Evolutionary conservation across 2,113 vertebrate genomes (phyloP).

Genomic region (Heterocephalus glaber): DNA sequence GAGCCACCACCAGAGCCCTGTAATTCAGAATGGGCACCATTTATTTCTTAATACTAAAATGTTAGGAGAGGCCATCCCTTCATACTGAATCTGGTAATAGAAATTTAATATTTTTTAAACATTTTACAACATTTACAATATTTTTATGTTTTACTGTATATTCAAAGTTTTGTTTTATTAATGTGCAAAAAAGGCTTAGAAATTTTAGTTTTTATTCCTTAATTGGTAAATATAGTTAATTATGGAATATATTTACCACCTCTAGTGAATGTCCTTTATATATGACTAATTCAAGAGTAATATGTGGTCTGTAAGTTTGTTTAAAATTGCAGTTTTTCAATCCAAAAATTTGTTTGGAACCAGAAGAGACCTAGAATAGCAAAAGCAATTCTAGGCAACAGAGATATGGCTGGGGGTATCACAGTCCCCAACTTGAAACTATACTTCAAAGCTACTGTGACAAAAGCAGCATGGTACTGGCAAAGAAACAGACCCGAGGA

Average conservation of each 20-base stretch:
- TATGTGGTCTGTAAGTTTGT: constrained; percentile 84
- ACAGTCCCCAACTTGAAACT: no score
- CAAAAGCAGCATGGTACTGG: no score
- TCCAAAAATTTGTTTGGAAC: no score
- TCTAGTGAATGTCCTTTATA: constrained; percentile 87
- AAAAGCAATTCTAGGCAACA: no score
- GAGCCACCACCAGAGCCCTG: not conserved
- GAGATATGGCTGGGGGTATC: no score
- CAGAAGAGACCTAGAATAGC: no score
- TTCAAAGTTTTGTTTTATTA: not conserved
- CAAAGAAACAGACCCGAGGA: no score
- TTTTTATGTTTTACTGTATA: constrained; percentile 15
- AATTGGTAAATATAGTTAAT: constrained; percentile 84
- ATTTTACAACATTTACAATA: constrained; percentile 79
- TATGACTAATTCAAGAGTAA: constrained; percentile 84
- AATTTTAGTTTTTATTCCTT: constrained; percentile 83
- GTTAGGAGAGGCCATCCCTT: constrained; percentile 62
- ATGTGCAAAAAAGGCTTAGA: not conserved
- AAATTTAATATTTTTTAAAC: constrained; percentile 86
- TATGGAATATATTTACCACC: constrained; percentile 84
- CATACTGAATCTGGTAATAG: constrained; percentile 83
- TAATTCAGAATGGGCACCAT: not conserved
- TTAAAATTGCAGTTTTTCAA: constrained; percentile 84
- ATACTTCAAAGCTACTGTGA: no score
- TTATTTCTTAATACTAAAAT: not conserved